Conservation (phyloP, 2,888 invertebrate species). For the Clostera curtula region DNA sequence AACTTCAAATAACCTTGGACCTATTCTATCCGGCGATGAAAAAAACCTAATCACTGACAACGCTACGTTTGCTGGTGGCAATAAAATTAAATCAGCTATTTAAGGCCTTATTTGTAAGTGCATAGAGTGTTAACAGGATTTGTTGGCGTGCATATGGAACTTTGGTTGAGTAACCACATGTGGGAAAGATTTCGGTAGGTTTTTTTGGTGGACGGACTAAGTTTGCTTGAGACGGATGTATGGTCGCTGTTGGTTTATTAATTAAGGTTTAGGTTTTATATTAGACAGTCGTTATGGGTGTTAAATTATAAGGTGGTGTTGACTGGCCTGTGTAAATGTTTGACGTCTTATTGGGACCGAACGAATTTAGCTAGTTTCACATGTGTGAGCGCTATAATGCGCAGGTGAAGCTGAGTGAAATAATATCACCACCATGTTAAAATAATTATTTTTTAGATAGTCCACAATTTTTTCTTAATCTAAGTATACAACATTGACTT, state of each 20-base stretch:
- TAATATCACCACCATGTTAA: too few relatives aligned
- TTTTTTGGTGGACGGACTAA: conserved; percentile 51
- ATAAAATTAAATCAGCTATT: background rate
- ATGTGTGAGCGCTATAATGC: too few relatives aligned
- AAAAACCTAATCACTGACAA: conserved; percentile 39
- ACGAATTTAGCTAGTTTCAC: conserved; percentile 10
- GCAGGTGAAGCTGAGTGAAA: too few relatives aligned
- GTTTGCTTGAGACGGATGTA: conserved; percentile 60
- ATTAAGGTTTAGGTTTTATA: conserved; percentile 56
- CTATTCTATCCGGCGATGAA: conserved; percentile 58
- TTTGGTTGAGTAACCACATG: conserved; percentile 18
- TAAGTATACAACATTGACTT: too few relatives aligned
- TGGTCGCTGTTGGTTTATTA: conserved; percentile 54
- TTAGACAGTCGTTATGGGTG: conserved; percentile 36
- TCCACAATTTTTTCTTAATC: too few relatives aligned
- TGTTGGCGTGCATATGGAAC: background rate
- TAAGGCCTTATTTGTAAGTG: fast-evolving
- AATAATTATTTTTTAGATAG: too few relatives aligned
- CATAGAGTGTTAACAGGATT: background rate
- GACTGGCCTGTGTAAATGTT: conserved; percentile 16
- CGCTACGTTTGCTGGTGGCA: background rate
- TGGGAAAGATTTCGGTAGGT: conserved; percentile 54
- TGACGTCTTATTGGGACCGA: conserved; percentile 9
- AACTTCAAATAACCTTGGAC: conserved; percentile 71
- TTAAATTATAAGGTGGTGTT: conserved; percentile 28